Evolutionary conservation across 2,888 invertebrate genomes (phyloP).

Genomic region (Ypsolopha scabrella): DNA sequence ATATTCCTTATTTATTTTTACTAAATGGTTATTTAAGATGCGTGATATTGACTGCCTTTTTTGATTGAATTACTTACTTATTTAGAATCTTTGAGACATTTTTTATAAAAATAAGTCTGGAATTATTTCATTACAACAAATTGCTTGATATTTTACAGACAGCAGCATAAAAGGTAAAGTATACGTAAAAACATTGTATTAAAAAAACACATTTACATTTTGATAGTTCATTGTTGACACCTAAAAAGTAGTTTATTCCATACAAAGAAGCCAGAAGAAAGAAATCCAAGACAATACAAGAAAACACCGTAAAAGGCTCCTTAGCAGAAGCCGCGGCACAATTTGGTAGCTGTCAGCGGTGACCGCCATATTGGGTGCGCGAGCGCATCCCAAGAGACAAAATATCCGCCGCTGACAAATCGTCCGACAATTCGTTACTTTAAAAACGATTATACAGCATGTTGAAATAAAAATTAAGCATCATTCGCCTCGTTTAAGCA

Average conservation of each 20-base stretch:
- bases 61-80: too few species aligned
- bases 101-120: too few species aligned
- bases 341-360: slow-evolving; percentile 28
- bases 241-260: too few species aligned
- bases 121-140: too few species aligned
- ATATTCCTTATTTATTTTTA: background rate
- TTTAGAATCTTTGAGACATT: too few species aligned
- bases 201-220: too few species aligned
- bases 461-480: background rate
- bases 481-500: too few species aligned
- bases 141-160: too few species aligned
- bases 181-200: too few species aligned
- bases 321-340: slow-evolving; percentile 9
- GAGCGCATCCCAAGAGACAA: slow-evolving; percentile 36
- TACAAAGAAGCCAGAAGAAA: background rate
- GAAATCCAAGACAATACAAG: slow-evolving; percentile 2
- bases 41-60: background rate
- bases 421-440: slow-evolving; percentile 55
- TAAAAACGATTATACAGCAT: slow-evolving; percentile 16
- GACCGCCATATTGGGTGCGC: slow-evolving; percentile 49
- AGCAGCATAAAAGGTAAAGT: too few species aligned
- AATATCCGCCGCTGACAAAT: slow-evolving; percentile 60
- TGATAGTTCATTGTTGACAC: too few species aligned
- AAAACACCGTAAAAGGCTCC: slow-evolving; percentile 2
- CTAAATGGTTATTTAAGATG: background rate